Conservation (phyloP, 2,888 invertebrate species). For the Drosophila yooni region DNA sequence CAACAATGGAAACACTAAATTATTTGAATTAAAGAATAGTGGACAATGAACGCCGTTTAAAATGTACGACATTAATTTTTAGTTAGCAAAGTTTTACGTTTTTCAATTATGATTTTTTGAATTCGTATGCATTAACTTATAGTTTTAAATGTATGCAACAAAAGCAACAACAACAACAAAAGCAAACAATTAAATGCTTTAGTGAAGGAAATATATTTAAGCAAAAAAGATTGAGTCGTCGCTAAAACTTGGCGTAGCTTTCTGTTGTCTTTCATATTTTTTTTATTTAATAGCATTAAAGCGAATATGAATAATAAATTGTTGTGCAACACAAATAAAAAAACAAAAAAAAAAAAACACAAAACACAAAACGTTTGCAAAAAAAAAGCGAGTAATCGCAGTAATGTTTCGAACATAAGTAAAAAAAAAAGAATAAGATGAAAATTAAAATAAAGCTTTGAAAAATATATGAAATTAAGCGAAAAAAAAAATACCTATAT, state of each 20-base stretch:
- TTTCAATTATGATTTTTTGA: constrained; percentile 28
- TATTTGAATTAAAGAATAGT: constrained; percentile 49
- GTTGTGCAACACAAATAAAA: constrained; percentile 60
- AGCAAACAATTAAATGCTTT: constrained; percentile 10
- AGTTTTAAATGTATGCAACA: constrained; percentile 19
- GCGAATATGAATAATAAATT: constrained; percentile 51
- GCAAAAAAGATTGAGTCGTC: constrained; percentile 30
- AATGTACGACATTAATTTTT: constrained; percentile 59
- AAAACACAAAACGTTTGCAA: constrained; percentile 40
- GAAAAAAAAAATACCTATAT: constrained; percentile 45
- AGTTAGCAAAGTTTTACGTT: constrained; percentile 70
- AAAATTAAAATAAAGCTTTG: constrained; percentile 39
- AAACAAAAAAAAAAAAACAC: constrained; percentile 24
- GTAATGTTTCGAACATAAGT: constrained; percentile 26
- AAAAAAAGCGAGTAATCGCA: constrained; percentile 25
- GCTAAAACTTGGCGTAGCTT: constrained; percentile 55
- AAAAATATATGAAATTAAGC: constrained; percentile 58
- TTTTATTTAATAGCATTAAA: constrained; percentile 55
- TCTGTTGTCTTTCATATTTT: constrained; percentile 66
- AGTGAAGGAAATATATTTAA: constrained; percentile 21
- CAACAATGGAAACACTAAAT: constrained; percentile 36
- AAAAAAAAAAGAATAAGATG: constrained; percentile 17
- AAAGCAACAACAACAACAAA: constrained; percentile 27
- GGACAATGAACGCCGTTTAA: constrained; percentile 32
- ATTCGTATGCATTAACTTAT: constrained; percentile 30